phyloP scores from a whole-genome alignment of 2,888 invertebrate genomes.

The Itoplectis maculator region DNA sequence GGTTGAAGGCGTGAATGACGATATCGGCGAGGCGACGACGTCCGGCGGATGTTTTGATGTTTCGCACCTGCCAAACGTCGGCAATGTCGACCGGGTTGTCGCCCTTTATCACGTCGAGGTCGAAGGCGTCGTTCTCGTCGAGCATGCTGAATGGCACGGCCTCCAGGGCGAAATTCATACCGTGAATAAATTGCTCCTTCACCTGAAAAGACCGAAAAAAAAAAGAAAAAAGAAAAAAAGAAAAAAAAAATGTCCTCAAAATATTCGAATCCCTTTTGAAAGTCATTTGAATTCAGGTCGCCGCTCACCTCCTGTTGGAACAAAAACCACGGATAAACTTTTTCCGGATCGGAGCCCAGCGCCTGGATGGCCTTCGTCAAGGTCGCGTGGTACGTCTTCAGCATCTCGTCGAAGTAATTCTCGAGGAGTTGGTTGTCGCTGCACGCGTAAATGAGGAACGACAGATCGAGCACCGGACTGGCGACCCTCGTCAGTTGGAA shows the following conservation, averaged over 20 bases:
- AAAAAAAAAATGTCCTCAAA: not conserved
- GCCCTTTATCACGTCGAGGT: constrained; percentile 87
- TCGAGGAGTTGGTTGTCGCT: constrained; percentile 87
- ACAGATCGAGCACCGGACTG: constrained; percentile 87
- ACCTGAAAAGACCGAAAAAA: constrained; percentile 76
- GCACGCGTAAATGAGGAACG: constrained; percentile 88
- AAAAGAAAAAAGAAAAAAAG: not conserved
- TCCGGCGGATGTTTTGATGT: constrained; percentile 87
- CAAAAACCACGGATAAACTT: constrained; percentile 86
- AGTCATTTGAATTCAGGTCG: too few species aligned
- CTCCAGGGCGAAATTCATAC: constrained; percentile 87
- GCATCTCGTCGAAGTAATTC: constrained; percentile 87
- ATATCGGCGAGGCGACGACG: constrained; percentile 88
- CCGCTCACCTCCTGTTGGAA: constrained; percentile 85
- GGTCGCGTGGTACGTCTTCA: constrained; percentile 87
- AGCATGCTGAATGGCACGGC: constrained; percentile 87
- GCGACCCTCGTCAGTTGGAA: constrained; percentile 88
- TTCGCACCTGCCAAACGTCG: constrained; percentile 88
- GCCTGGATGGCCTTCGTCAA: constrained; percentile 86
- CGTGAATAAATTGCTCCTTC: constrained; percentile 86
- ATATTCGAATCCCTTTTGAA: not conserved
- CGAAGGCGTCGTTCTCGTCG: constrained; percentile 86
- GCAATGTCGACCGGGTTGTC: constrained; percentile 87
- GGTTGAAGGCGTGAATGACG: constrained; percentile 88
- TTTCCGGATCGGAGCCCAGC: constrained; percentile 87